A percentile compares a stretch with the other conserved stretches of the same genome.
phyloP scores from a whole-genome alignment of 2,113 vertebrate species.

The Stictonetta naevosa region DNA sequence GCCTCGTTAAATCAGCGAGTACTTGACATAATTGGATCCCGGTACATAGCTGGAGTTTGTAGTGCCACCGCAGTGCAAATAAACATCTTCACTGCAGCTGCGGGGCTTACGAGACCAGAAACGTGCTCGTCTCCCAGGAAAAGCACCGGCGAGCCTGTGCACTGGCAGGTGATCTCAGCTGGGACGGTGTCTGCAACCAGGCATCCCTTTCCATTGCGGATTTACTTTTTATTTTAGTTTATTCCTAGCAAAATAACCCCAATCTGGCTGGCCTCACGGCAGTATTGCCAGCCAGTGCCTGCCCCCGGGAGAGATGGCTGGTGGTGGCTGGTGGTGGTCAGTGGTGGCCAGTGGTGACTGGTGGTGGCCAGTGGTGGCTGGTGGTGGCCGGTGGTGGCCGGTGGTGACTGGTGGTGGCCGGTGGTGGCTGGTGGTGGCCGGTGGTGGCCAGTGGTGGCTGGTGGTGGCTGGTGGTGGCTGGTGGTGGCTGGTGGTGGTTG shows the following conservation, averaged over 20 bases:
- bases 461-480: neutral
- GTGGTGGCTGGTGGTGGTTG: too few species aligned
- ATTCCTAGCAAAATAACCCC: neutral
- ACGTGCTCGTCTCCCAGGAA: neutral
- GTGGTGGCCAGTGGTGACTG: too few species aligned
- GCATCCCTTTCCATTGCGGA: neutral
- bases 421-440: too few species aligned
- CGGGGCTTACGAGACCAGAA: neutral
- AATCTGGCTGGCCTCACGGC: neutral
- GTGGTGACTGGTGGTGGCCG: too few species aligned
- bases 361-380: neutral
- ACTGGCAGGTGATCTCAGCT: neutral
- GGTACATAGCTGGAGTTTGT: neutral
- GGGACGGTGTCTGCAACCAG: neutral
- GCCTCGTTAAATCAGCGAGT: neutral
- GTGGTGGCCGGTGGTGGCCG: neutral
- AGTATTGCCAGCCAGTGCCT: too few species aligned
- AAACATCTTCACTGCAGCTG: constrained; percentile 26
- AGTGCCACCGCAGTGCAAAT: constrained; percentile 14
- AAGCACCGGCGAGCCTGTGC: neutral
- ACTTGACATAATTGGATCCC: constrained; percentile 35
- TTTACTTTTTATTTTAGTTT: neutral
- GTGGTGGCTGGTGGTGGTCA: too few species aligned
- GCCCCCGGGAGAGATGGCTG: too few species aligned
- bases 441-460: too few species aligned